Base-by-base conservation (phyloP, 2,113 vertebrate genomes). In the Cariama cristata region DNA sequence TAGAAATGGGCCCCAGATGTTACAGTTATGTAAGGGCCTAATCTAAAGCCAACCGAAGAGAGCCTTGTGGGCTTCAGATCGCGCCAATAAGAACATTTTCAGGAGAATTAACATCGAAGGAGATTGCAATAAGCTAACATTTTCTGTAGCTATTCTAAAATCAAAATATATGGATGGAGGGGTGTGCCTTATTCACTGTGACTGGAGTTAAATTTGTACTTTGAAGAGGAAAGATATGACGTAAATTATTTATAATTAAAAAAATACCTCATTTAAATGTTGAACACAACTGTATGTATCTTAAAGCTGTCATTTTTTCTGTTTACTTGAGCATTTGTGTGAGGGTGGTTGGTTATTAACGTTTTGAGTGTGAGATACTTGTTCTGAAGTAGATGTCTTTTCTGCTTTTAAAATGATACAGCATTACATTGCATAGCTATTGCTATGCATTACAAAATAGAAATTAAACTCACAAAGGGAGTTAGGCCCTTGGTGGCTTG, bases 11-110 rank as follows among this genome's bases (percentile, higher is more conserved):
- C 18, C 84, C 91, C 93, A 91, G 94, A 94, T 97, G 93, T 96
- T 93, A 59, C 80, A 71, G 88, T 95, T 95, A 89, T 52, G 60
- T 95, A 95, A 96, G 80, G 23, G n/a, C 56, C 91, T 96, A 94
- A 96, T 75, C 80, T 94, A 87, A 96, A 96, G 80, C 56, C 73
- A 94, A 68, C 47, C 1, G 3, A 80, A 84, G 47, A 86, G 63
- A 95, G 62, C 69, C 86, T 85, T 74, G 47, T 89, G 87, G 86
- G 84, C 86, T 89, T 95, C 89, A 71, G 33, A 89, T 94, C n/a
- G 16, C 0, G 2, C 87, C 76, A 93, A 52, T 91, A 91, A 89
- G 86, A 94, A 62, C 35, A 40, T 71, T 95, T 96, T 87, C 52
- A 56, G 47, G 35, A 81, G 68, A 95, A 94, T 89, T 96, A 94